Percentiles rank a stretch among this genome's conserved stretches.
These are phyloP conservation scores for Laterallus jamaicensis DNA, from an alignment of 2,113 vertebrate genomes.

Conservation along the genomic window DNA sequence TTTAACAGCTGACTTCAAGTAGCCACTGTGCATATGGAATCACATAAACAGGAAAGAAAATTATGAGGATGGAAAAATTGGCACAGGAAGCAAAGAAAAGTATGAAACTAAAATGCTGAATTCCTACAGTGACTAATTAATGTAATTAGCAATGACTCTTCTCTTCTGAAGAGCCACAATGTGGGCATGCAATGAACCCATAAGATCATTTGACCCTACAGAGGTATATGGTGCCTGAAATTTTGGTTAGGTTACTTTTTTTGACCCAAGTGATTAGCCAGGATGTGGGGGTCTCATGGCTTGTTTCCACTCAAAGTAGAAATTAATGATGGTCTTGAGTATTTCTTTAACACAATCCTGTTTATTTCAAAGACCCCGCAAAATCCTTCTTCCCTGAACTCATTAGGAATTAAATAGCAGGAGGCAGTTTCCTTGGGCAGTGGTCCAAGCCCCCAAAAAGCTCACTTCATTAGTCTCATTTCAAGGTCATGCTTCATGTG, in stretches of 20 bases:
- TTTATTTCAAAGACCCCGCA: slow-evolving; percentile 57
- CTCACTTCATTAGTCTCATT: slow-evolving; percentile 62
- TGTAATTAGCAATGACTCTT: neutral
- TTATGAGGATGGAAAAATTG: slow-evolving; percentile 44
- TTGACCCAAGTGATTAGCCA: neutral
- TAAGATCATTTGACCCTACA: neutral
- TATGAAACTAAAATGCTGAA: neutral
- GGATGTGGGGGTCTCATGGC: neutral
- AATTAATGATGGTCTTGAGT: slow-evolving; percentile 32
- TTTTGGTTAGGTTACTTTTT: neutral
- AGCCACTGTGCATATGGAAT: slow-evolving; percentile 39
- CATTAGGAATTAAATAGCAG: slow-evolving; percentile 58
- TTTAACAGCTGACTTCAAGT: slow-evolving; percentile 47
- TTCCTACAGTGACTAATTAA: neutral
- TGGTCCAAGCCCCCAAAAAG: slow-evolving; percentile 43
- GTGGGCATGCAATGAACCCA: neutral
- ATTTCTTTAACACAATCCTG: slow-evolving; percentile 54
- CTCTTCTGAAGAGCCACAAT: neutral
- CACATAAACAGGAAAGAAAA: slow-evolving; percentile 58
- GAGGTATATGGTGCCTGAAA: neutral
- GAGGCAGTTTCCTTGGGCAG: slow-evolving; percentile 62
- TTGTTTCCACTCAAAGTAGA: slow-evolving; percentile 3
- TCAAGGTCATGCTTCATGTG: slow-evolving; percentile 54
- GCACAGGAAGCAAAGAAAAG: slow-evolving; percentile 30
- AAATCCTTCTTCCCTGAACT: slow-evolving; percentile 49